Evolutionary conservation across 2,888 invertebrate species (phyloP).

Genomic region (Dynastes maya): DNA sequence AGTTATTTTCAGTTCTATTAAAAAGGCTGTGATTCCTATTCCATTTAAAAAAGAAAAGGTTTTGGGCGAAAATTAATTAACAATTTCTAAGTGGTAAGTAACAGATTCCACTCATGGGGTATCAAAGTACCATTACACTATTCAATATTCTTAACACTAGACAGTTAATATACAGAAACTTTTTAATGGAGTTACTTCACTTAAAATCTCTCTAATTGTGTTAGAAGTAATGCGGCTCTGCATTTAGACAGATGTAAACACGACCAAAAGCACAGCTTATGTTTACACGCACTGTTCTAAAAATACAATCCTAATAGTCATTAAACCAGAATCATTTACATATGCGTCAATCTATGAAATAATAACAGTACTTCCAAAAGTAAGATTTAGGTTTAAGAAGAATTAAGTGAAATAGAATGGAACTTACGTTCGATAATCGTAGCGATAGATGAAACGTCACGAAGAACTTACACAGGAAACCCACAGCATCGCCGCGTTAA

Average conservation of each 20-base stretch:
- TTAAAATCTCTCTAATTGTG: background rate
- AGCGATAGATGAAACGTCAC: background rate
- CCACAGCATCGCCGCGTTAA: background rate
- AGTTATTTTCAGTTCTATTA: too few species aligned
- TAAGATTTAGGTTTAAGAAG: too few species aligned
- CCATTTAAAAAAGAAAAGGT: too few species aligned
- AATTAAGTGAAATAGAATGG: background rate
- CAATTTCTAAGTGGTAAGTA: too few species aligned
- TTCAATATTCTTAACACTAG: too few species aligned
- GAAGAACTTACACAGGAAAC: background rate
- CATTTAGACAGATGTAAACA: conserved; percentile 2
- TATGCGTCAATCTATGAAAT: background rate
- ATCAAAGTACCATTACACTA: too few species aligned
- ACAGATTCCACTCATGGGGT: too few species aligned
- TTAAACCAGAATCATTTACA: background rate
- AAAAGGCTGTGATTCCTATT: too few species aligned
- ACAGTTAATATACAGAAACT: too few species aligned
- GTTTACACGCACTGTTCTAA: background rate
- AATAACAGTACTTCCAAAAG: background rate
- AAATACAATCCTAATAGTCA: background rate
- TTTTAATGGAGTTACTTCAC: too few species aligned
- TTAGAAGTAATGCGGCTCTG: background rate
- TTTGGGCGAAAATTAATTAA: too few species aligned
- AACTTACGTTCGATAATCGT: conserved; percentile 28
- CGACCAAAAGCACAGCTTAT: background rate